Evolutionary conservation across 2,113 vertebrate genomes (phyloP), one percentile per base, ranked within the genome.

Genomic region (Gallinago jamesoni): DNA sequence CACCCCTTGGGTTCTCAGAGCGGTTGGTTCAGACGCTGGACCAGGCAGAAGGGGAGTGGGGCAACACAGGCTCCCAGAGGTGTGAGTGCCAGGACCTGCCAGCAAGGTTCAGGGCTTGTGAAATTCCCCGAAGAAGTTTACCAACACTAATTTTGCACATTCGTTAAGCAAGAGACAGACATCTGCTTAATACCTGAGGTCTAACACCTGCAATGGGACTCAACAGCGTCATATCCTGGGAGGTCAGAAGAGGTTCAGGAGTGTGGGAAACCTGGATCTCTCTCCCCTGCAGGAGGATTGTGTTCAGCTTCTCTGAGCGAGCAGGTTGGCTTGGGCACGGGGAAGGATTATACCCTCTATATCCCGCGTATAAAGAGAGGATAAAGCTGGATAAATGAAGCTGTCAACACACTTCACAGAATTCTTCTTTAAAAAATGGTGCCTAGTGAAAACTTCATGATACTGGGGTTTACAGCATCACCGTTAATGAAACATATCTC

Each of bases 21-120:
- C 43, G 30, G 55, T 87, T 97, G 91, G 53, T 74, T 96, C 43
- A 94, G 66, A 68, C 53, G 39, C 30, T 86, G 82, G 72, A 73
- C 60, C 52, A 93, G 53, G 92, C 15, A 80, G 83, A 94, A 96
- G 30, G 7, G n/a, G 37, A 78, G 43, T 78, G 39, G 89, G 89
- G n/a, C 45, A 95, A 79, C 53, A 56, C 35, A 64, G 45, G 50
- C 76, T 60, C 21, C 72, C 85, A 68, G 73, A 89, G 14, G 8
- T 57, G 67, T 30, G 33, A 33, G 28, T 86, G 84, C 72, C 84
- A 96, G 57, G 73, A 93, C 50, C 43, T 91, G 53, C 41, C 75
- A 87, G 31, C 21, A 5, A 81, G 30, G 12, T 87, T 96, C 92
- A 79, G 45, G 91, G 82, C 28, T 77, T 82, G 73, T 48, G 82